These are phyloP conservation scores for Parus major DNA, from an alignment of 2,113 vertebrate genomes.

Conservation along the genomic window DNA sequence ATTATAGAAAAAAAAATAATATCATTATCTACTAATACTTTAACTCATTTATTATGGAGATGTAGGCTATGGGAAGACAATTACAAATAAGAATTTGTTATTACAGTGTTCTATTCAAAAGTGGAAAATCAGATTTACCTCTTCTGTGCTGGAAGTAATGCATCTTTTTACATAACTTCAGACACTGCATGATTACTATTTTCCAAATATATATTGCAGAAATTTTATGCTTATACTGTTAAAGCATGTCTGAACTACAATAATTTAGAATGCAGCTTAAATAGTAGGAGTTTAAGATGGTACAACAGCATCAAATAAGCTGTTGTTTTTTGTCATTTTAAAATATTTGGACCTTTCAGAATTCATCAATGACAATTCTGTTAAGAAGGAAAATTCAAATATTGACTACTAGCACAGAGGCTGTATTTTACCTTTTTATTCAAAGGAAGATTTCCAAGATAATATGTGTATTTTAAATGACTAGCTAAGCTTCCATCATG, in stretches of 20 bases:
- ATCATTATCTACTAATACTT: background rate
- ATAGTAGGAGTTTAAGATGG: background rate
- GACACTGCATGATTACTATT: background rate
- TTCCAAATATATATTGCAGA: background rate
- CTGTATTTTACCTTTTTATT: constrained; percentile 35
- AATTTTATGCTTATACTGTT: background rate
- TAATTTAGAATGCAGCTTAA: background rate
- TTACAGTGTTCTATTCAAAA: background rate
- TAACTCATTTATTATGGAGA: background rate
- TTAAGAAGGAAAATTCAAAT: constrained; percentile 23
- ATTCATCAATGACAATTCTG: constrained; percentile 1
- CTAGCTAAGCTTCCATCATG: constrained; percentile 20
- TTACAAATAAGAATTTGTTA: background rate
- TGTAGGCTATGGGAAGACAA: background rate
- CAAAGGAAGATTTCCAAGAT: constrained; percentile 40
- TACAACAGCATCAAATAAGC: background rate
- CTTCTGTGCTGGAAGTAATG: background rate
- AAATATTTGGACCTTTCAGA: background rate
- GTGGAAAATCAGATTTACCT: constrained; percentile 13
- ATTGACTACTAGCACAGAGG: background rate
- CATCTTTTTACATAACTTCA: constrained; percentile 5
- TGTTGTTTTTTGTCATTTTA: background rate
- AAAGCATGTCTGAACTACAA: background rate
- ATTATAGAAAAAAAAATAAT: background rate
- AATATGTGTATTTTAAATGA: constrained; percentile 35